Evolutionary conservation across 2,888 invertebrate genomes (phyloP).

Genomic region (Shargacucullia verbasci): DNA sequence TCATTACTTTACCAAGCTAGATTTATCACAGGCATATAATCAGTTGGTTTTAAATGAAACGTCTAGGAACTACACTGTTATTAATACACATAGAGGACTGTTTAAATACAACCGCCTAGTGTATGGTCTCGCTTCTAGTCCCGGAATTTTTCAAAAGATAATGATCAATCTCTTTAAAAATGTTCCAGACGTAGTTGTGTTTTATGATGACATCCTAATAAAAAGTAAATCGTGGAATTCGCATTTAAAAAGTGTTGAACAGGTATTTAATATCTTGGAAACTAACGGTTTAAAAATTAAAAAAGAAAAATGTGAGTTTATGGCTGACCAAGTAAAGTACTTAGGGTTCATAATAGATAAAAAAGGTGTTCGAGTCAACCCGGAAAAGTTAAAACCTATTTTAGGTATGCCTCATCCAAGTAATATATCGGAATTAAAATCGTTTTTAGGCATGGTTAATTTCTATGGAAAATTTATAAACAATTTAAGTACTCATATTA

Average conservation of each 20-base stretch:
- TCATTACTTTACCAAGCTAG: no score
- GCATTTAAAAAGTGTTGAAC: constrained; percentile 5
- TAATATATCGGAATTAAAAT: background rate
- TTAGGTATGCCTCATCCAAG: background rate
- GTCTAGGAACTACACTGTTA: constrained; percentile 20
- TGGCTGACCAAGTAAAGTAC: constrained; percentile 4
- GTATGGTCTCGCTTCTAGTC: constrained; percentile 4
- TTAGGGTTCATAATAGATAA: constrained; percentile 7
- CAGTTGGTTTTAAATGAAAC: constrained; percentile 32
- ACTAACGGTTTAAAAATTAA: constrained; percentile 15
- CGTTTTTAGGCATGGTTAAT: background rate
- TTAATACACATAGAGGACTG: constrained; percentile 12
- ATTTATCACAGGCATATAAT: constrained; percentile 25
- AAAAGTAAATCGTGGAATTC: background rate
- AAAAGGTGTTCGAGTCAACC: constrained; percentile 1
- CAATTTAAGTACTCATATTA: background rate
- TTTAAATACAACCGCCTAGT: constrained; percentile 13
- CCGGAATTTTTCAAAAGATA: constrained; percentile 12
- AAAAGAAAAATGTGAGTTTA: constrained; percentile 13
- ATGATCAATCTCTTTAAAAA: constrained; percentile 9
- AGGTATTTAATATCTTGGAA: constrained; percentile 7
- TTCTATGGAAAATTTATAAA: constrained; percentile 3
- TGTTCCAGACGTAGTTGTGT: background rate
- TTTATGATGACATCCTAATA: constrained; percentile 15
- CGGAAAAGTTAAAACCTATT: background rate